A percentile compares a stretch with the other conserved stretches of the same genome.
Evolutionary conservation across 2,888 invertebrate genomes (phyloP).

Genomic region (Agriopis aurantiaria): DNA sequence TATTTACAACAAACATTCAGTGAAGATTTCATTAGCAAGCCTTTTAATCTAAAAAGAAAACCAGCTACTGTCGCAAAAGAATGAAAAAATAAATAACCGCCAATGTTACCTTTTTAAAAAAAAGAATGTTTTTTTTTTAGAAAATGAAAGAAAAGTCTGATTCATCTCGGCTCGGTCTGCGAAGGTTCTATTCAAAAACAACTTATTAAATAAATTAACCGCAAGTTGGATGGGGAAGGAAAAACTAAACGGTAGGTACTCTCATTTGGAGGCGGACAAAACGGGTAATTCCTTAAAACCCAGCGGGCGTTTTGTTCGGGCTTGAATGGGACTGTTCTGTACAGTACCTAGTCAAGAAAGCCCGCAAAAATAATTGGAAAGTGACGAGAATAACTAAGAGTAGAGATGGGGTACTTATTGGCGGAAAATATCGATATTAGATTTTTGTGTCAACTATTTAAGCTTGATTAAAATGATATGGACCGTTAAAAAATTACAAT

Average conservation of each 20-base stretch:
- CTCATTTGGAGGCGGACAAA: constrained; percentile 64
- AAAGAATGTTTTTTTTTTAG: constrained; percentile 29
- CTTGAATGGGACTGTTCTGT: constrained; percentile 68
- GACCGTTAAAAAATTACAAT: neutral
- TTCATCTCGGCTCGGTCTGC: constrained; percentile 70
- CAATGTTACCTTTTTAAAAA: constrained; percentile 57
- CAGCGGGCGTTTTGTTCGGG: constrained; percentile 70
- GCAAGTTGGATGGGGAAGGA: constrained; percentile 78
- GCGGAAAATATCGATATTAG: constrained; percentile 36
- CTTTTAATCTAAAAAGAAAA: constrained; percentile 41
- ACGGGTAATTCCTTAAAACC: constrained; percentile 80
- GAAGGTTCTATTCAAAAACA: constrained; percentile 77
- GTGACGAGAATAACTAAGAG: constrained; percentile 73
- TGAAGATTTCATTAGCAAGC: constrained; percentile 51
- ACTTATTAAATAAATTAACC: constrained; percentile 86
- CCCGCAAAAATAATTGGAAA: constrained; percentile 85
- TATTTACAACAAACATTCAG: constrained; percentile 19
- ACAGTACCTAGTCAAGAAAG: constrained; percentile 74
- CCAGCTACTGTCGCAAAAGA: constrained; percentile 57
- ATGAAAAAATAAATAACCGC: constrained; percentile 50
- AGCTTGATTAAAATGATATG: neutral
- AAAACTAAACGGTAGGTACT: constrained; percentile 72
- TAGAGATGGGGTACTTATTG: constrained; percentile 46
- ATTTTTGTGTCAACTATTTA: neutral
- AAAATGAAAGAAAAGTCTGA: constrained; percentile 73